phyloP scores from a whole-genome alignment of 2,888 invertebrate species.

The Congeria kusceri region DNA sequence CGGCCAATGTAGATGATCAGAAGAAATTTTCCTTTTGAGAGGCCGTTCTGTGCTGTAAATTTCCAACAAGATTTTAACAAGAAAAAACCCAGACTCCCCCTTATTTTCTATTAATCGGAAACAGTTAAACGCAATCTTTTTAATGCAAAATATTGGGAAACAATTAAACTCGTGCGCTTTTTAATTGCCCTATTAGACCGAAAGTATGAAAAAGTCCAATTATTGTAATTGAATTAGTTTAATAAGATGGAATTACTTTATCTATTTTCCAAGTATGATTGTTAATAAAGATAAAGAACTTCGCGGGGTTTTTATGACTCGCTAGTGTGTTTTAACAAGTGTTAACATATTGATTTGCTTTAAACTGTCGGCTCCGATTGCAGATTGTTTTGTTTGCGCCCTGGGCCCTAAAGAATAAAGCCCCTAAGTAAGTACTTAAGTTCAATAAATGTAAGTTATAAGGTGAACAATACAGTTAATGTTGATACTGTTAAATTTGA shows the following conservation, averaged over 20 bases:
- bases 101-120: too few relatives aligned
- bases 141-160: not conserved
- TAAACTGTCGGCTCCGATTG: too few relatives aligned
- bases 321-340: not conserved
- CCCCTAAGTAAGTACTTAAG: too few relatives aligned
- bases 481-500: too few relatives aligned
- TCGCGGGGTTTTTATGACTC: slow-evolving; percentile 41
- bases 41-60: too few relatives aligned
- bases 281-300: slow-evolving; percentile 39
- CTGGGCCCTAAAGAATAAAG: too few relatives aligned
- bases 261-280: slow-evolving; percentile 24
- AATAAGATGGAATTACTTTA: slow-evolving; percentile 50
- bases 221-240: slow-evolving; percentile 71
- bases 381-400: not conserved
- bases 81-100: too few relatives aligned
- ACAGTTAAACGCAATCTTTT: not conserved
- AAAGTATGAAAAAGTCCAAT: slow-evolving; percentile 31
- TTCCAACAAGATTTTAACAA: too few relatives aligned
- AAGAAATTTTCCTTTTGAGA: too few relatives aligned
- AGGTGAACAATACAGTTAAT: too few relatives aligned
- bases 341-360: not conserved
- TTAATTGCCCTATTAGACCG: slow-evolving; percentile 47
- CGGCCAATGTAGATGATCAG: too few relatives aligned
- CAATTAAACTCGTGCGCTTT: not conserved
- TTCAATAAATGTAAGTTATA: too few relatives aligned